Conservation (phyloP, 1,140 invertebrate genomes). For the Nebria ingens region DNA sequence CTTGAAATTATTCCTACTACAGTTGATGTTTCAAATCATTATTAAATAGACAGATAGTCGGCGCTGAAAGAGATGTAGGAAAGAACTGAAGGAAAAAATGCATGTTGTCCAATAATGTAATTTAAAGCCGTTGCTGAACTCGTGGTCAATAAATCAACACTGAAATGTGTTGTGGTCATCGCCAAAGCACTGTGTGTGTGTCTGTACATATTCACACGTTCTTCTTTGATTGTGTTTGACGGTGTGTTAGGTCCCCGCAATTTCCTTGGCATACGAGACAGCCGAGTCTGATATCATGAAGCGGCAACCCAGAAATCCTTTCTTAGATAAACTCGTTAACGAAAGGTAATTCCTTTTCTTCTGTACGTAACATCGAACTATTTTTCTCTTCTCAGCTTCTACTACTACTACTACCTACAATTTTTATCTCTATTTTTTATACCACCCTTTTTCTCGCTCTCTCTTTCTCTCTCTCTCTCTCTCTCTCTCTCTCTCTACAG, state of each 20-base stretch:
- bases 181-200: too few species aligned
- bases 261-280: conserved; percentile 99
- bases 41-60: too few species aligned
- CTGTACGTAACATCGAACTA: conserved; percentile 6
- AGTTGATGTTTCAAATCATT: too few species aligned
- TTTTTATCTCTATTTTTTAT: conserved; percentile 15
- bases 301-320: conserved; percentile 93
- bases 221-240: conserved; percentile 33
- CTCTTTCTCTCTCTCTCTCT: neutral
- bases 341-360: conserved; percentile 76
- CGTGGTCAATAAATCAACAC: too few species aligned
- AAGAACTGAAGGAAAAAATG: too few species aligned
- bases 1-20: too few species aligned
- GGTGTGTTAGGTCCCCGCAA: conserved; percentile 87
- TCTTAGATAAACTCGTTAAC: conserved; percentile 95
- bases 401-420: conserved; percentile 2
- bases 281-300: conserved; percentile 99
- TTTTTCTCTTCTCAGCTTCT: neutral
- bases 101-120: too few species aligned
- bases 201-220: too few species aligned
- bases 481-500: neutral
- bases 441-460: conserved; percentile 16
- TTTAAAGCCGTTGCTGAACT: too few species aligned
- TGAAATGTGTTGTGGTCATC: too few species aligned
- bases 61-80: too few species aligned